phyloP scores from a whole-genome alignment of 92 coral and sea anemone species.

The Porites rus region DNA sequence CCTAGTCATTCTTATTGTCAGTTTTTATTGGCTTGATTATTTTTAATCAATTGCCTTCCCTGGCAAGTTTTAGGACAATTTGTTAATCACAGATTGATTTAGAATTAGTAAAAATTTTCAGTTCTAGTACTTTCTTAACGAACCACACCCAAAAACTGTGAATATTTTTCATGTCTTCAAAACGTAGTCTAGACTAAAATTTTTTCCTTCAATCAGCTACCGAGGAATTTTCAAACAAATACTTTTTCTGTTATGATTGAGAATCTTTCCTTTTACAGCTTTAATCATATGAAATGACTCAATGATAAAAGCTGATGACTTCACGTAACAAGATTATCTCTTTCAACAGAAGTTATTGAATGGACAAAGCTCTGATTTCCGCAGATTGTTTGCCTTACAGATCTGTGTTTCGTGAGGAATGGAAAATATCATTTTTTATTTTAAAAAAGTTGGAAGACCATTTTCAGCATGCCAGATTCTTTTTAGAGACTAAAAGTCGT shows the following conservation, averaged over 20 bases:
- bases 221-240: no score
- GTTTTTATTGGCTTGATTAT: not conserved
- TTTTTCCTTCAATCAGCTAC: not conserved
- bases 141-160: slow-evolving; percentile 4
- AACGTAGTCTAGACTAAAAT: not conserved
- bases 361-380: not conserved
- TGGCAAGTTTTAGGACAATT: not conserved
- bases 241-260: no score
- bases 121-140: not conserved
- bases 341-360: no score
- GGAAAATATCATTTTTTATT: no score
- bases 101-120: not conserved
- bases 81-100: not conserved
- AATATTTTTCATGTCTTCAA: slow-evolving; percentile 3
- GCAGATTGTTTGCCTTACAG: not conserved
- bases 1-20: not conserved
- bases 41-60: not conserved
- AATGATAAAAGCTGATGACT: no score
- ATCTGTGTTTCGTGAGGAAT: no score
- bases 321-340: no score
- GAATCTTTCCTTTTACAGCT: no score
- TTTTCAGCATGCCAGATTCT: no score
- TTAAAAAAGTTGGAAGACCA: no score
- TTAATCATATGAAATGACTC: no score
- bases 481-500: no score